Evolutionary conservation across 2,797 vertebrate species (phyloP).

Genomic region (Orestias chungarensis): DNA sequence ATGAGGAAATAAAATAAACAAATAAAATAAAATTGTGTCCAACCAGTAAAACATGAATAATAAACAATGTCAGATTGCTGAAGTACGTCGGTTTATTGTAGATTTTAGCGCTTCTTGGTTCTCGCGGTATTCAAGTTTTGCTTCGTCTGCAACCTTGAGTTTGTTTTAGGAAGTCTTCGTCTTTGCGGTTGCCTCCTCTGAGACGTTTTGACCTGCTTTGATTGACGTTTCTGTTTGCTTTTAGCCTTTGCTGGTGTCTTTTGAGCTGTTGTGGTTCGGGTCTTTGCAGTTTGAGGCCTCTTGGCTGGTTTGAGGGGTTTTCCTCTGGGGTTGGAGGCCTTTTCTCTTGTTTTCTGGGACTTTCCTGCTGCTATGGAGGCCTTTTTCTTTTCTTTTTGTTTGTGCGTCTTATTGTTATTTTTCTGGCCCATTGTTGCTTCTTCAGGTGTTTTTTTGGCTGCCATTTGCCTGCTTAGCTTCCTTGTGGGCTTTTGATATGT

Average conservation of each 20-base stretch:
- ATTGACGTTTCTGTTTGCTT: neutral
- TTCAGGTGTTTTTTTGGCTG: constrained; percentile 10
- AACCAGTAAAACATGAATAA: neutral
- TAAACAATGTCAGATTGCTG: constrained; percentile 4
- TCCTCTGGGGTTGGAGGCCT: constrained; percentile 8
- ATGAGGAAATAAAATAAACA: neutral
- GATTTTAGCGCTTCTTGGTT: neutral
- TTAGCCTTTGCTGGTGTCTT: neutral
- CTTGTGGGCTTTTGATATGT: constrained; percentile 9
- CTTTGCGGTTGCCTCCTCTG: neutral
- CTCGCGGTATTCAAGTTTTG: neutral
- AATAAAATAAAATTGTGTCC: neutral
- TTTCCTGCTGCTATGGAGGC: neutral
- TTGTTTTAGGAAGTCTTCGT: neutral
- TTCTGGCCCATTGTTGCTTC: constrained; percentile 1
- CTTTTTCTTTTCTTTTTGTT: neutral
- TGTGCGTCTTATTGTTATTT: constrained; percentile 8
- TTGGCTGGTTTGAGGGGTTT: constrained; percentile 11
- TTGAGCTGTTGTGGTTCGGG: neutral
- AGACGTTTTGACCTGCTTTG: constrained; percentile 8
- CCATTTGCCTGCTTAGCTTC: constrained; percentile 9
- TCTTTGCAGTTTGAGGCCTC: neutral
- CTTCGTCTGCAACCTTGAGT: neutral
- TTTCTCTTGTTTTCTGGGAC: constrained; percentile 3
- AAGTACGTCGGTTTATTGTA: constrained; percentile 32